Evolutionary conservation across 2,888 invertebrate species (phyloP), one percentile per base, ranked within the genome.

Genomic region (Clunio marinus): DNA sequence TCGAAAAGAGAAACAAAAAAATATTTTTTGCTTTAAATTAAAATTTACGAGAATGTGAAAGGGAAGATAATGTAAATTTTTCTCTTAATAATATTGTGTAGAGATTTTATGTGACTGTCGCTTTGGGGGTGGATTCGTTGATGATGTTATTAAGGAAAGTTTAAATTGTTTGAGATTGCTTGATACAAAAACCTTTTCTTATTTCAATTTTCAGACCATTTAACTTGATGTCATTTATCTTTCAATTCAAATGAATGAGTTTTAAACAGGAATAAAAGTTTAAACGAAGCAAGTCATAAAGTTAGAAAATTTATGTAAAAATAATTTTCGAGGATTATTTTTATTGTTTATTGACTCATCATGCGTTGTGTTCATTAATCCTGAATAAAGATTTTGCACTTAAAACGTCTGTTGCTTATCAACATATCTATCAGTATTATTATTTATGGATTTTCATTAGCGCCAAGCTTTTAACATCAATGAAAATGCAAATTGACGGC

Each of bases 381-480:
- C 51, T 51, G 51, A 51, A 57, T 57, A 25, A 57, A 27, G 57
- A 57, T 7, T 51, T 51, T 22, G 51, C 51, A 51, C 51, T 51
- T n/a, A 2, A 27, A 27, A 57, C 25, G 25, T 5, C 55, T 55
- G 55, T 22, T 5, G 24, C 27, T 25, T 57, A 57, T 57, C 57
- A 27, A 25, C 25, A 41, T 3, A n/a, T 2, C 22, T 57, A n/a
- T 27, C 25, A 57, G n/a, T n/a, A 57, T 57, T 25, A 57, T 57
- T 57, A 57, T 57, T 57, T 57, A 57, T 57, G 57, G 25, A 27
- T 57, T 57, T 57, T 57, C 57, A 57, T 57, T 27, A 27, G 57
- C 57, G 27, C 15, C 51, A n/a, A n/a, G 22, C 51, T 51, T 51
- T 20, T 51, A 17, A 57, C n/a, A 22, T 57, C 27, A 24, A 57